Base-by-base conservation (phyloP, 2,797 vertebrate species). In the Buceros bicornis region DNA sequence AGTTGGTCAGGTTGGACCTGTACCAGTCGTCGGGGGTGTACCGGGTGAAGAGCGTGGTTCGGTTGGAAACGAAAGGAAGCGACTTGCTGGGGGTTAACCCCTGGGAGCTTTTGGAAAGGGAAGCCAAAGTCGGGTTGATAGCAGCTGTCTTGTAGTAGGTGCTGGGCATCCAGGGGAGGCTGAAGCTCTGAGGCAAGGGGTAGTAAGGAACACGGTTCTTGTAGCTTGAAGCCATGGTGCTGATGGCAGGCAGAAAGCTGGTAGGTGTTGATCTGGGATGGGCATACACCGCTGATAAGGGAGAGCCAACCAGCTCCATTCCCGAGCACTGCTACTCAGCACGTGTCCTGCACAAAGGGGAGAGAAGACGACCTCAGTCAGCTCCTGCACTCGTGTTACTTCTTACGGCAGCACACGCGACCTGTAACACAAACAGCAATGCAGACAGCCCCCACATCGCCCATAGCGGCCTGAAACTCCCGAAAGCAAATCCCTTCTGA, bases 11-110 rank as follows among this genome's bases (percentile, higher is more conserved):
- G 96, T 99, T 99, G 97, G 98, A 99, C 92, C 98, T 98, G 97
- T 98, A 98, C 99, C 99, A 99, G 86, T 99, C 99, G 0, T 99
- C 98, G 0, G 99, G 98, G 5, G 98, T 98, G 96, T 99, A 99
- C 42, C 98, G 98, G 33, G 98, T 98, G 82, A 98, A 98, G 72
- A 99, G 96, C 0, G 95, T 62, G 1, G 98, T 98, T 90, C 99
- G 98, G 96, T 99, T 99, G 37, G 99, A 99, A 3, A 99, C 96
- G 25, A 98, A 99, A 45, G 99, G 98, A 51, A 98, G 96, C 57
- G 97, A 98, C 82, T 98, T 98, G 93, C 98, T 97, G 82, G 98
- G 97, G 3, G 98, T 93, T 40, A 98, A 81, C 22, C 98, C 99
- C 3, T 98, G 96, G 82, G 98, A 95, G 16, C 97, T 98, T 60